These are phyloP conservation scores for Myiotriccus ornatus DNA, from an alignment of 2,797 vertebrate species.

Conservation along the genomic window DNA sequence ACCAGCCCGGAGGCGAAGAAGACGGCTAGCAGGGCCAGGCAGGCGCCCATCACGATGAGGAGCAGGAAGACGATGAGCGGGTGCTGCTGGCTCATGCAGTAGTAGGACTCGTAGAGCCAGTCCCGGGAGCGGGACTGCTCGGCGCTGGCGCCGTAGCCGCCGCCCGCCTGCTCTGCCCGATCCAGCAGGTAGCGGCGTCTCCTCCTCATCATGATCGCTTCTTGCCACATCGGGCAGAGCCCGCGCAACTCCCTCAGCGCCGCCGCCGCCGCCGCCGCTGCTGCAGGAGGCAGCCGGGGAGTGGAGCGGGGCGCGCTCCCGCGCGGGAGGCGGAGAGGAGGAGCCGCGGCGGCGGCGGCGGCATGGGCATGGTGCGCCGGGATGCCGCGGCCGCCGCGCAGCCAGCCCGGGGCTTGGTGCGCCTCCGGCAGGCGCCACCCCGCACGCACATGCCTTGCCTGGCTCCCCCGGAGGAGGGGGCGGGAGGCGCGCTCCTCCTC, in stretches of 20 bases:
- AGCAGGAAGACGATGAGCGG: constrained; percentile 96
- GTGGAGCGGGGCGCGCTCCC: constrained; percentile 43
- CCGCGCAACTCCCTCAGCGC: constrained; percentile 49
- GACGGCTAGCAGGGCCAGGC: constrained; percentile 90
- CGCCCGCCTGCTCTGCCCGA: constrained; percentile 78
- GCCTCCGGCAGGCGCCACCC: constrained; percentile 21
- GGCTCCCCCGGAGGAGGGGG: not conserved
- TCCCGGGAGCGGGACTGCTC: constrained; percentile 80
- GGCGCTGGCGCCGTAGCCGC: constrained; percentile 55
- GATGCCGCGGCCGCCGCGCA: not conserved
- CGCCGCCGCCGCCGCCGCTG: not conserved
- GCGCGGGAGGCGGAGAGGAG: constrained; percentile 41
- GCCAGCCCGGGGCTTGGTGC: not conserved
- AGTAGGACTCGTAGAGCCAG: constrained; percentile 97
- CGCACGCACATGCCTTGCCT: not conserved
- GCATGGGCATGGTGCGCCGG: constrained; percentile 13
- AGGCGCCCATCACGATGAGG: constrained; percentile 96
- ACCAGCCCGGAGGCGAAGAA: constrained; percentile 98
- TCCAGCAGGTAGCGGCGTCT: constrained; percentile 91
- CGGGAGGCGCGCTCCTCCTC: constrained; percentile 4
- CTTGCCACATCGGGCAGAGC: constrained; percentile 83
- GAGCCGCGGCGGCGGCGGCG: constrained; percentile 8
- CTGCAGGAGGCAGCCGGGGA: constrained; percentile 33
- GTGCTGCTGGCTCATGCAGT: constrained; percentile 99
- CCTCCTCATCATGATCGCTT: constrained; percentile 83